Evolutionary conservation across 2,888 invertebrate genomes (phyloP).

Genomic region (Lepidocyrtoides sp.): DNA sequence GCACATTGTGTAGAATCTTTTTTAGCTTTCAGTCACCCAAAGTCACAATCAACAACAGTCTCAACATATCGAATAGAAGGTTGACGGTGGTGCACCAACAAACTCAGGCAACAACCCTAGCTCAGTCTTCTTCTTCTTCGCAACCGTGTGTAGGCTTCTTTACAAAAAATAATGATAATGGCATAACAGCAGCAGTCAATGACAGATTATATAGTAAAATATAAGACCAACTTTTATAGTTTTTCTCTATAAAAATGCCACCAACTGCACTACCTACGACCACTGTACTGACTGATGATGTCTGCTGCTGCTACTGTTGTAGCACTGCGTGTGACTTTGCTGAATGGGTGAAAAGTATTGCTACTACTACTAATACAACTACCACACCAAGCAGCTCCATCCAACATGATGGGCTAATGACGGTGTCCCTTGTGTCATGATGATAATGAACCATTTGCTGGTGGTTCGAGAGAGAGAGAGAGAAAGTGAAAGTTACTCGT

Average conservation of each 20-base stretch:
- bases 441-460: conserved; percentile 46
- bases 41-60: conserved; percentile 54
- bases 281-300: conserved; percentile 31
- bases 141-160: background rate
- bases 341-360: conserved; percentile 17
- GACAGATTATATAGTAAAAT: background rate
- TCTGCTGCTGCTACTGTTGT: conserved; percentile 43
- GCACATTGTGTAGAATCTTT: conserved; percentile 19
- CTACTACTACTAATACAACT: conserved; percentile 1
- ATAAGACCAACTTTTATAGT: conserved; percentile 32
- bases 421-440: conserved; percentile 34
- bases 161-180: conserved; percentile 45
- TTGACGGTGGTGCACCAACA: background rate
- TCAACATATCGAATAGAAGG: conserved; percentile 36
- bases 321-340: conserved; percentile 28
- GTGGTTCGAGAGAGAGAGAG: conserved; percentile 1
- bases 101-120: background rate
- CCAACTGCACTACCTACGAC: background rate
- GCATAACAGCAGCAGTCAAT: conserved; percentile 49
- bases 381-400: background rate
- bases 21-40: conserved; percentile 67
- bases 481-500: conserved; percentile 52
- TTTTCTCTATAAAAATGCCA: background rate
- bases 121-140: too few species aligned
- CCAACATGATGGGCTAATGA: conserved; percentile 48